Evolutionary conservation across 2,888 invertebrate species (phyloP).

Genomic region (Sepioteuthis lessoniana): DNA sequence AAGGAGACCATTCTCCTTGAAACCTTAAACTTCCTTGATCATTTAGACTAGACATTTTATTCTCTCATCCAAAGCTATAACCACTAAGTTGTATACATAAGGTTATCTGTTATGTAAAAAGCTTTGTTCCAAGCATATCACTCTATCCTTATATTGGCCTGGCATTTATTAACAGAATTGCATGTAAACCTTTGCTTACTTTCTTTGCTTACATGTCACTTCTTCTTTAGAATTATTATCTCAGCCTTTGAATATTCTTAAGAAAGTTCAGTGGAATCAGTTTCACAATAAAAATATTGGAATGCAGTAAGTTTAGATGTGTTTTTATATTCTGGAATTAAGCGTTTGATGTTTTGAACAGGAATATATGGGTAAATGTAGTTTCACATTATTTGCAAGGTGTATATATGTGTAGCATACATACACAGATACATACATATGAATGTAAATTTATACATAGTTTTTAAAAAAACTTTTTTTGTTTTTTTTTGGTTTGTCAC

Average conservation of each 20-base stretch:
- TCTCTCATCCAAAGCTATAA: no score
- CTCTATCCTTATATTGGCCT: background rate
- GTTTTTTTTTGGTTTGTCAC: background rate
- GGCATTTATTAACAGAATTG: background rate
- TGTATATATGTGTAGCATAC: background rate
- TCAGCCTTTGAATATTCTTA: background rate
- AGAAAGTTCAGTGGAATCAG: conserved; percentile 12
- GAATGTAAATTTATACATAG: background rate
- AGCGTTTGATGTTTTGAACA: background rate
- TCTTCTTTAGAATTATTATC: background rate
- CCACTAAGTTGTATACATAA: background rate
- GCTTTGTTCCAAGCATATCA: background rate
- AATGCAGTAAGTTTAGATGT: background rate
- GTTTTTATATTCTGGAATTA: background rate
- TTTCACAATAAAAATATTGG: background rate
- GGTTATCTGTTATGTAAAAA: background rate
- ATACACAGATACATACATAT: background rate
- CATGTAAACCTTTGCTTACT: background rate
- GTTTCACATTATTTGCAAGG: background rate
- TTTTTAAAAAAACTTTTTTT: background rate
- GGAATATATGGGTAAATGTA: background rate
- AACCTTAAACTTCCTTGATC: no score
- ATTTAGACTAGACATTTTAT: no score
- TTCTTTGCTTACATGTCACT: background rate
- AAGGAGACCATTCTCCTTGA: no score